Evolutionary conservation across 2,113 vertebrate species (phyloP).

Genomic region (Murina feae): DNA sequence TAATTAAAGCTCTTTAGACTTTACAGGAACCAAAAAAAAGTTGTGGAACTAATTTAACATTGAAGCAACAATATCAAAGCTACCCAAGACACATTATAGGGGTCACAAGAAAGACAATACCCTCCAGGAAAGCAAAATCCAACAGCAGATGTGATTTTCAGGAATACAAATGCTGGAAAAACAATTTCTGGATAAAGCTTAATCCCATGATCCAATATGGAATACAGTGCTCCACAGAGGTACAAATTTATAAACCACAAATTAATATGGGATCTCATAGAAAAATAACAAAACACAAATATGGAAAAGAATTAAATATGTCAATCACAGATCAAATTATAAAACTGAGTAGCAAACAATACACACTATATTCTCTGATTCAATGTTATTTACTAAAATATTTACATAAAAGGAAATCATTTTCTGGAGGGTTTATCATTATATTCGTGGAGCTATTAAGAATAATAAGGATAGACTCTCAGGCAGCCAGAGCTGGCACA

Average conservation of each 20-base stretch:
- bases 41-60: conserved; percentile 10
- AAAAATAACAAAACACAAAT: conserved; percentile 1
- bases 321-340: conserved; percentile 19
- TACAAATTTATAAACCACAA: neutral
- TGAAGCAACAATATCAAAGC: neutral
- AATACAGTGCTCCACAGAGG: neutral
- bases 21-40: neutral
- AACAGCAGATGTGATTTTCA: conserved; percentile 16
- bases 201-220: neutral
- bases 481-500: no score
- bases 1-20: neutral
- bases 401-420: neutral
- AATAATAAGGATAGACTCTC: neutral
- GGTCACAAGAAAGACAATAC: neutral
- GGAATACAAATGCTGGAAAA: neutral
- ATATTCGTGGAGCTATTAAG: neutral
- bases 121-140: conserved; percentile 16
- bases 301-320: neutral
- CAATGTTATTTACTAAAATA: conserved; percentile 16
- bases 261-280: neutral
- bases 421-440: neutral
- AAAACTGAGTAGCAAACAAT: neutral
- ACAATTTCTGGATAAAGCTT: neutral
- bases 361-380: neutral
- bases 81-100: neutral